Evolutionary conservation across 2,797 vertebrate species (phyloP).

Genomic region (Epinephelus awoara): DNA sequence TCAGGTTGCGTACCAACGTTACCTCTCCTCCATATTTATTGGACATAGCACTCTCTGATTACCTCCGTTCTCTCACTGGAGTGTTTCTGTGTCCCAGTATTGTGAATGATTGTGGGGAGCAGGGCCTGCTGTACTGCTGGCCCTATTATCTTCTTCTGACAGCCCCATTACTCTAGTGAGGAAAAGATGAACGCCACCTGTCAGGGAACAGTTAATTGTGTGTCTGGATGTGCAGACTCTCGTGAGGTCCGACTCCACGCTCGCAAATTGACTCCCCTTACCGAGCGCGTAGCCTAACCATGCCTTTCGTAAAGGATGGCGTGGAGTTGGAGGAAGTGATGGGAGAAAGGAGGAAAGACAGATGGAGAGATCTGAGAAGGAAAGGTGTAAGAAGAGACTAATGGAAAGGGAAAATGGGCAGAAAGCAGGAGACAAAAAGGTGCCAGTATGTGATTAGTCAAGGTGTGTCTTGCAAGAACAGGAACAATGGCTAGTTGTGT

Average conservation of each 20-base stretch:
- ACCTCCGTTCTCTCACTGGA: constrained; percentile 33
- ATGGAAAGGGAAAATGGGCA: constrained; percentile 22
- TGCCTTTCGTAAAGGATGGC: constrained; percentile 17
- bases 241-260: constrained; percentile 52
- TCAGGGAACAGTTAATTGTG: constrained; percentile 97
- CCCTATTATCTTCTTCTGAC: constrained; percentile 97
- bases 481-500: constrained; percentile 26
- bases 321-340: constrained; percentile 10
- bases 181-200: constrained; percentile 99
- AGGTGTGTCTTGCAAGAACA: constrained; percentile 27
- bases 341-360: constrained; percentile 27
- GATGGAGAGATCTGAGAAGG: not conserved
- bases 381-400: constrained; percentile 31
- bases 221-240: constrained; percentile 91
- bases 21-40: constrained; percentile 44
- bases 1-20: constrained; percentile 24
- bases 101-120: constrained; percentile 70
- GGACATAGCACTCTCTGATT: constrained; percentile 25
- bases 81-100: constrained; percentile 58
- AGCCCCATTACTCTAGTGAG: constrained; percentile 96
- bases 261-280: constrained; percentile 59
- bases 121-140: constrained; percentile 80
- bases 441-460: constrained; percentile 21
- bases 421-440: constrained; percentile 1
- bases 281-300: not conserved